phyloP scores from a whole-genome alignment of 2,113 vertebrate genomes.

The Passer domesticus region DNA sequence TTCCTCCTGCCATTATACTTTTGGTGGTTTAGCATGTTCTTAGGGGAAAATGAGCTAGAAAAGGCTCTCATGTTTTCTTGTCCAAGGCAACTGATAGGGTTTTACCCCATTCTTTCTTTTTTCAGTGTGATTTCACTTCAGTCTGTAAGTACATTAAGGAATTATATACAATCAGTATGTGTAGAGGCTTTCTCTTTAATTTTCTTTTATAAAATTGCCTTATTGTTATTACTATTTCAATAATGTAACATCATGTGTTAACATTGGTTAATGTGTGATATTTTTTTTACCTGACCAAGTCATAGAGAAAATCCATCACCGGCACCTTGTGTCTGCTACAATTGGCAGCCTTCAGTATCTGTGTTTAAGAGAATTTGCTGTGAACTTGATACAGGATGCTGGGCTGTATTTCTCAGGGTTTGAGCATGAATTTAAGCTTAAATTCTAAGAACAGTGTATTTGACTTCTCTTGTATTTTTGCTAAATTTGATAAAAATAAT shows the following conservation, averaged over 20 bases:
- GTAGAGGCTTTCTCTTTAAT: not conserved
- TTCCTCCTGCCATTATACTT: not conserved
- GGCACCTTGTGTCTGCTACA: rapidly evolving
- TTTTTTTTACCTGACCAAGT: not conserved
- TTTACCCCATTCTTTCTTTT: not conserved
- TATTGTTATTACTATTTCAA: not conserved
- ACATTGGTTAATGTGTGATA: not conserved
- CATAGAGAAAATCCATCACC: not conserved
- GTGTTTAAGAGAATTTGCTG: not conserved
- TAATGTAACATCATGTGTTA: rapidly evolving
- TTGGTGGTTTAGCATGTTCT: not conserved
- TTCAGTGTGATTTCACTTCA: not conserved
- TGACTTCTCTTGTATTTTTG: not conserved
- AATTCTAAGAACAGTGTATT: not conserved
- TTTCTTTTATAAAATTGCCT: not conserved
- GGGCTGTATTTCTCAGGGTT: not conserved
- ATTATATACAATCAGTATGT: not conserved
- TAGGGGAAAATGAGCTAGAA: not conserved
- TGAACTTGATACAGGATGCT: not conserved
- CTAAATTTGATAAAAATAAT: not conserved
- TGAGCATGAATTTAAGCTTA: not conserved
- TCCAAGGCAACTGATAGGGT: not conserved
- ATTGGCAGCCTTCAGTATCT: not conserved
- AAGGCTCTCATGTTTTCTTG: not conserved
- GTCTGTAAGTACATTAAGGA: not conserved